Conservation (phyloP, 2,113 vertebrate genomes). For the Apodemus sylvaticus region DNA sequence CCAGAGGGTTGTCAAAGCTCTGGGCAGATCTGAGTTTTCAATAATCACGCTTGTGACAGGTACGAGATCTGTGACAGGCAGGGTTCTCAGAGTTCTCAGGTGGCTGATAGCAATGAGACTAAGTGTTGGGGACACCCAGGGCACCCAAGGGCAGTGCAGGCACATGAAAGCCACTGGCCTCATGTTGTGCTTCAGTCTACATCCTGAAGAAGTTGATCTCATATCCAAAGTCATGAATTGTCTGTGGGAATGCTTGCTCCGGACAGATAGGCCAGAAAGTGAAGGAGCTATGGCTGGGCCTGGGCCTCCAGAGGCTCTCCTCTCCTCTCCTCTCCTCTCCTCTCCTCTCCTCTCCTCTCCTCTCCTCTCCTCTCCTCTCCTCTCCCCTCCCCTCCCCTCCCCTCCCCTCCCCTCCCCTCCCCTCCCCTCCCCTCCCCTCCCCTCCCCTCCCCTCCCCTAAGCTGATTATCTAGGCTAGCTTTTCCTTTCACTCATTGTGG, state of each 20-base stretch:
- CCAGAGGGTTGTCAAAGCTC: not conserved
- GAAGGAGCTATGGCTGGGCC: too few species aligned
- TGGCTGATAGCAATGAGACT: not conserved
- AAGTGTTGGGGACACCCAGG: not conserved
- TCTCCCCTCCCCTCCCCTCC: too few species aligned
- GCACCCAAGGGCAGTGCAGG: not conserved
- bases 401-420: too few species aligned
- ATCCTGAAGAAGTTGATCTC: not conserved
- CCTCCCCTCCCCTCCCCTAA: too few species aligned
- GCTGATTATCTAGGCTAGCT: accelerated
- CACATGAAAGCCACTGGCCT: not conserved
- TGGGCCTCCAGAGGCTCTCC: not conserved
- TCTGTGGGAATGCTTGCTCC: not conserved
- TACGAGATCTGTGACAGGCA: too few species aligned
- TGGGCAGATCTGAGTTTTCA: not conserved
- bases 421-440: too few species aligned
- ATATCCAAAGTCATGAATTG: not conserved
- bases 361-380: too few species aligned
- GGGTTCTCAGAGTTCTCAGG: not conserved
- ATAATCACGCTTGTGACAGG: not conserved
- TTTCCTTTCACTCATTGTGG: not conserved
- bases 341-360: too few species aligned
- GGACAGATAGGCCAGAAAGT: not conserved
- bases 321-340: too few species aligned
- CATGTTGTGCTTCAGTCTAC: not conserved